Evolutionary conservation across 2,113 vertebrate genomes (phyloP), one percentile per base, ranked within the genome.

Genomic region (Diphyllodes magnificus): DNA sequence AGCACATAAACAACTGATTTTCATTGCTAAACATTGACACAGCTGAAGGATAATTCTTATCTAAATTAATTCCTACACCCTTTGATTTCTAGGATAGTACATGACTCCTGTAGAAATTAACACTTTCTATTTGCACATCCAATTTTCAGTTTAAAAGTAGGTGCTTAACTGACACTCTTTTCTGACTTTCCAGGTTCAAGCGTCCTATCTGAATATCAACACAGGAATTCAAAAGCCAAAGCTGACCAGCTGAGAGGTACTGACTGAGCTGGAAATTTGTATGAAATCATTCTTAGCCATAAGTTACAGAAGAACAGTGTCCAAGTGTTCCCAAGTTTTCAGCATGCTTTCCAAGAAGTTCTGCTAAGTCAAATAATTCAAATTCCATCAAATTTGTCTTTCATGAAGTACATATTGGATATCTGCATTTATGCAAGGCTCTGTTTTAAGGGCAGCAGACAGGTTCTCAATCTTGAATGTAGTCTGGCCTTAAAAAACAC

Each of bases 91-190:
- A 31, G 15, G 23, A 33, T 10, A 82, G 33, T 19, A 7, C 1
- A 0, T 42, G 76, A 54, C 17, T 33, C 6, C 44, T 64, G 25
- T 42, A 76, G 54, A 83, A 92, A 95, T 28, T 1, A 56, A 50
- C 5, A 50, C 17, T 59, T 65, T 71, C 15, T 77, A 69, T 90
- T 65, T 65, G 35, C 28, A 93, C 1, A 13, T 17, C 13, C 39
- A 68, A 56, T 85, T 92, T 92, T 84, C 87, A 80, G 53, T 90
- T 92, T 84, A 57, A 93, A 96, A 94, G 47, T 13, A n/a, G 35
- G 35, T 50, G n/a, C 44, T 90, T 83, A 85, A 89, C 19, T 20
- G 31, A 37, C 75, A 33, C 35, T 75, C 39, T 66, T 57, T 16
- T 68, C 37, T 73, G 57, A 65, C 35, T 78, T 90, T 30, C 39